Evolutionary conservation across 2,888 invertebrate species (phyloP).

Genomic region (Augiades crinisus): DNA sequence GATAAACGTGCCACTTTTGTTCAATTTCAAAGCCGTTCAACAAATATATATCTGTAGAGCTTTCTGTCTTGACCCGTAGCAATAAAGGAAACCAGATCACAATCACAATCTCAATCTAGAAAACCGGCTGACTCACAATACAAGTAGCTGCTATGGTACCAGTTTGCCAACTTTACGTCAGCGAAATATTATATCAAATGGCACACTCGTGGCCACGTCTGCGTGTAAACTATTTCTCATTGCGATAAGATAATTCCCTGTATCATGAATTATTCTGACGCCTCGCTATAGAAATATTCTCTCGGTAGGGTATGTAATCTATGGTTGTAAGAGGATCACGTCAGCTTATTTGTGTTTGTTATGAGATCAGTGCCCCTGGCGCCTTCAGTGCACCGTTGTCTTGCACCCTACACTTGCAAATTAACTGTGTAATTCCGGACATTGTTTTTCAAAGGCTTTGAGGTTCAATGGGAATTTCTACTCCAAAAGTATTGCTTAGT

Average conservation of each 20-base stretch:
- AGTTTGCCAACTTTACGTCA: constrained; percentile 49
- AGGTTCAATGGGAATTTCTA: too few species aligned
- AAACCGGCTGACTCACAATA: constrained; percentile 47
- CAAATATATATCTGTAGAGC: constrained; percentile 4
- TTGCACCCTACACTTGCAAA: neutral
- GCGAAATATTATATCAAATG: constrained; percentile 51
- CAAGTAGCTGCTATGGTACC: constrained; percentile 47
- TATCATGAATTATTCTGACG: constrained; percentile 50
- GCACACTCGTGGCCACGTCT: constrained; percentile 33
- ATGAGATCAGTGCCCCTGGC: constrained; percentile 62
- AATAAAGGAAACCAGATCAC: constrained; percentile 35
- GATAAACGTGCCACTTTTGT: constrained; percentile 4
- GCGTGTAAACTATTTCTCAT: constrained; percentile 42
- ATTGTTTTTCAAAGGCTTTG: too few species aligned
- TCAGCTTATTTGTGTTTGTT: constrained; percentile 79
- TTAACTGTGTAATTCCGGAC: neutral
- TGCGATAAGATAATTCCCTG: constrained; percentile 33
- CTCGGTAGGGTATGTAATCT: constrained; percentile 56
- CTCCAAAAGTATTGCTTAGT: too few species aligned
- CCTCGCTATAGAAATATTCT: constrained; percentile 35
- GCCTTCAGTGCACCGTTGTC: constrained; percentile 8
- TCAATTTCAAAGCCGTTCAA: neutral
- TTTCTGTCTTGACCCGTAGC: constrained; percentile 18
- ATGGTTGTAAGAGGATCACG: constrained; percentile 76
- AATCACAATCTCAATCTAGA: constrained; percentile 38